These are phyloP conservation scores for Megaceryle alcyon DNA, from an alignment of 2,797 vertebrate species.

Conservation along the genomic window DNA sequence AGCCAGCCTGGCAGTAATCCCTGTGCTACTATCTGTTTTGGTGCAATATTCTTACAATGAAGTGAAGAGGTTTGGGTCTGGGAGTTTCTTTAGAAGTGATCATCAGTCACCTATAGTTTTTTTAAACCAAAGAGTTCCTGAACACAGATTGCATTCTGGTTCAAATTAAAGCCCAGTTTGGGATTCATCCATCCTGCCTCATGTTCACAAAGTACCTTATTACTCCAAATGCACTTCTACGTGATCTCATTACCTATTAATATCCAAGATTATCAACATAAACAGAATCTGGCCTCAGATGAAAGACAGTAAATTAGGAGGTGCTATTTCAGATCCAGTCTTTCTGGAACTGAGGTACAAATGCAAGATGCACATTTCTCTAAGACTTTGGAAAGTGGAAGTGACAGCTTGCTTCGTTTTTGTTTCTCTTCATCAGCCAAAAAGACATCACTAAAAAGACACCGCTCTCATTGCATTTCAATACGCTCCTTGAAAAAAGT, in stretches of 20 bases:
- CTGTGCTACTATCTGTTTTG: not conserved
- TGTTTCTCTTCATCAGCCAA: not conserved
- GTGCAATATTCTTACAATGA: not conserved
- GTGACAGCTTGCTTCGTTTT: not conserved
- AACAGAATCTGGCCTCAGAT: not conserved
- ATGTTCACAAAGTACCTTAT: not conserved
- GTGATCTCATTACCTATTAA: not conserved
- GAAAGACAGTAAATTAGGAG: not conserved
- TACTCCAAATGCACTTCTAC: not conserved
- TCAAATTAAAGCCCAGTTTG: not conserved
- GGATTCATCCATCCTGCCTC: not conserved
- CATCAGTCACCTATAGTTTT: not conserved
- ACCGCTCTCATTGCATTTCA: not conserved
- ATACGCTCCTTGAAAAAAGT: not conserved
- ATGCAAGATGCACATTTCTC: not conserved
- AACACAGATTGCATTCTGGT: not conserved
- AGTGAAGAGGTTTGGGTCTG: not conserved
- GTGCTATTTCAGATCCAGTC: not conserved
- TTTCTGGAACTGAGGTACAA: not conserved
- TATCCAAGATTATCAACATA: not conserved
- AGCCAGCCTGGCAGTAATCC: not conserved
- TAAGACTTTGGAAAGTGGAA: not conserved
- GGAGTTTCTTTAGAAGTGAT: not conserved
- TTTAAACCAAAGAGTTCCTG: not conserved
- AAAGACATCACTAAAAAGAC: not conserved